Base-by-base conservation (phyloP, 2,888 invertebrate genomes). In the Dolichomitus sp. region DNA sequence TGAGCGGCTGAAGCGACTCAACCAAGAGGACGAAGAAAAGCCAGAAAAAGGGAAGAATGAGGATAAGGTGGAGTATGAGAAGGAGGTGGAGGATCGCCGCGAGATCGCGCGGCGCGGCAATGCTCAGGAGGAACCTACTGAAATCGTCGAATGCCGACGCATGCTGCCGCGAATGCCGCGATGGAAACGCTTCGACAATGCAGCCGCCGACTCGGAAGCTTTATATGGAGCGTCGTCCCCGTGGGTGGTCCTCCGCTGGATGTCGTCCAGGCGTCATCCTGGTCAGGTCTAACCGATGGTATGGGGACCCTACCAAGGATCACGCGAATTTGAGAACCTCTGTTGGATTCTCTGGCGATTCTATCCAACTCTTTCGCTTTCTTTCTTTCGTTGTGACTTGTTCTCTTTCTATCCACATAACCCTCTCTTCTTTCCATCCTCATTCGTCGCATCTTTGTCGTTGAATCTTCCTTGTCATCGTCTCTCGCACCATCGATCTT, bases 221-320 rank as follows among this genome's bases (percentile, higher is more conserved):
- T 92, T 93, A 92, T 93, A 93, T 92, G 93, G 93, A 92, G 90
- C 91, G 89, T 89, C 88, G 90, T 90, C 90, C 87, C 90, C 89
- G 92, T 93, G 93, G 93, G 93, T 93, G 93, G 93, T 93, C 93
- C 89, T 59, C 88, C 87, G 87, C 86, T 87, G 89, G 89, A 90
- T 87, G 89, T 89, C 89, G 87, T 86, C 84, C 88, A 87, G 87
- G 89, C 90, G 88, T 88, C 87, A 90, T 89, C 90, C 84, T 63
- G 87, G 87, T 73, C 80, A 70, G 81, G 57, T 63, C 77, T 68
- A 52, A 54, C 48, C 50, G 78, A 23, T 69, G 78, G 69, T 77
- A 69, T 52, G 57, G 68, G 72, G 37, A 27, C 19, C 33, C 59
- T n/a, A 50, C 52, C 11, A 27, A 27, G 17, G 19, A 61, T 77